phyloP scores from a whole-genome alignment of 1,140 invertebrate species.

The Battus philenor region DNA sequence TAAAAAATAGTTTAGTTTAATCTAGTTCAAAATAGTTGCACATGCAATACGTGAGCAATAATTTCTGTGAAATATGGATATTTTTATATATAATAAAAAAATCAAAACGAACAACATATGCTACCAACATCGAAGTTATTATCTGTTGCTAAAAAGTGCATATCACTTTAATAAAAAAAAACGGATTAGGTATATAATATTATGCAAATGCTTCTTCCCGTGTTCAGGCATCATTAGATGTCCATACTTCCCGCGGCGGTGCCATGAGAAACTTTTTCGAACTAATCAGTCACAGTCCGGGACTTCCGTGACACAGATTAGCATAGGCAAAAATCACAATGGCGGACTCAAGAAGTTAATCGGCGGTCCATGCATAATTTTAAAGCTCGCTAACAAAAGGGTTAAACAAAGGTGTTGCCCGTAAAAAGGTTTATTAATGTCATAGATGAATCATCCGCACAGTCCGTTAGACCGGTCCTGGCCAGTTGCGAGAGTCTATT shows the following conservation, averaged over 20 bases:
- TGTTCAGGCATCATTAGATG: constrained; percentile 31
- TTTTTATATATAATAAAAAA: background rate
- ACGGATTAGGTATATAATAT: constrained; percentile 31
- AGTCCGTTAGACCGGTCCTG: constrained; percentile 53
- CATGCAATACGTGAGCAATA: too few species aligned
- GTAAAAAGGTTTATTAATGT: constrained; percentile 64
- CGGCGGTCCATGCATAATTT: constrained; percentile 57
- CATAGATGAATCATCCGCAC: constrained; percentile 45
- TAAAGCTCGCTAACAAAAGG: constrained; percentile 42
- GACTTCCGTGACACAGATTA: constrained; percentile 43
- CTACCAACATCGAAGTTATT: background rate
- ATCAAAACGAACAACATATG: background rate
- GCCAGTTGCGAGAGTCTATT: constrained; percentile 36
- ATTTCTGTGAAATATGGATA: too few species aligned
- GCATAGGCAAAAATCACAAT: constrained; percentile 67
- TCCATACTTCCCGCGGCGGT: constrained; percentile 33
- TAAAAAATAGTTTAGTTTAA: too few species aligned
- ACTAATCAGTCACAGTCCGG: constrained; percentile 67
- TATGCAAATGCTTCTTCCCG: constrained; percentile 35
- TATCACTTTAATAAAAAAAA: too few species aligned
- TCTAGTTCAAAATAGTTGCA: too few species aligned
- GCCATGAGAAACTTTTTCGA: constrained; percentile 42
- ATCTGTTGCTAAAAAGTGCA: too few species aligned
- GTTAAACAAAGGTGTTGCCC: constrained; percentile 58
- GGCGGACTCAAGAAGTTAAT: constrained; percentile 56